Percentiles rank a stretch among this genome's conserved stretches.
phyloP scores from a whole-genome alignment of 2,888 invertebrate species.

The Diarsia brunnea region DNA sequence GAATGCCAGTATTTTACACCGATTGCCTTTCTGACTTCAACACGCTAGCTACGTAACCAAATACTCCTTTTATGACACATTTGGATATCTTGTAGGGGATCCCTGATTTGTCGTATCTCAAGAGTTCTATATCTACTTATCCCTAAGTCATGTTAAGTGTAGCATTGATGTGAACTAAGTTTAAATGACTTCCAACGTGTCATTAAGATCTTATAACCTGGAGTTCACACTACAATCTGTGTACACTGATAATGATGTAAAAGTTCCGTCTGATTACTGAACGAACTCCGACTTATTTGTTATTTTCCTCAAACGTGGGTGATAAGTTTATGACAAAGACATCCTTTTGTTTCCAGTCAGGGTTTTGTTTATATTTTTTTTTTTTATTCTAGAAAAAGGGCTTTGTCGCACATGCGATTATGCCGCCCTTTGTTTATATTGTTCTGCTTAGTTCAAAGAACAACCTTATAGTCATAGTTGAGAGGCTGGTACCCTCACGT shows the following conservation, averaged over 20 bases:
- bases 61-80: neutral
- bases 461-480: neutral
- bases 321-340: slow-evolving; percentile 15
- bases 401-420: too few species aligned
- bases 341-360: neutral
- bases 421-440: neutral
- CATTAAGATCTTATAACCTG: neutral
- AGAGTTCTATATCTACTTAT: neutral
- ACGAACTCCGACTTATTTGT: slow-evolving; percentile 1
- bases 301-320: slow-evolving; percentile 24
- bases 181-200: neutral
- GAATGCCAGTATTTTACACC: neutral
- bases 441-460: neutral
- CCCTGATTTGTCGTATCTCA: neutral
- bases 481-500: neutral
- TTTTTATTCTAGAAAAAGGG: too few species aligned
- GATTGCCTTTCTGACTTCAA: neutral
- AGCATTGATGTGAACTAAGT: slow-evolving; percentile 2
- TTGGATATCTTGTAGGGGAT: neutral
- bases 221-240: slow-evolving; percentile 18
- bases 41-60: neutral
- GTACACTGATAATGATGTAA: slow-evolving; percentile 23
- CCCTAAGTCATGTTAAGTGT: neutral
- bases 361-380: neutral
- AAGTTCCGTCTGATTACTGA: slow-evolving; percentile 13